Evolutionary conservation across 2,113 vertebrate species (phyloP).

Genomic region (Campylomormyrus tamandua): DNA sequence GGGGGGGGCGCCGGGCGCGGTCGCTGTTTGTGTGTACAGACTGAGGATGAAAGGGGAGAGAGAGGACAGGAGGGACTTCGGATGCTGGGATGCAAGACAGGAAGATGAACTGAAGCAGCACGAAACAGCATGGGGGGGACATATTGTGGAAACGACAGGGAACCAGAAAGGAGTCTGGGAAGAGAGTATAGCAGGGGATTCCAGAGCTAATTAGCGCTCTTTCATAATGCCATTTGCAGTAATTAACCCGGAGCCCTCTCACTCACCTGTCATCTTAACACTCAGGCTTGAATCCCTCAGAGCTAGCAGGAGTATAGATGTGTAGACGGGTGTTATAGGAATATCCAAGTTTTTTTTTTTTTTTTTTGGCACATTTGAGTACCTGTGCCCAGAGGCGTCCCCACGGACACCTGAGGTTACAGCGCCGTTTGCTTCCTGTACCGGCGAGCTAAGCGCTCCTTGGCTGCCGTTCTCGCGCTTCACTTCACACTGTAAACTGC

Average conservation of each 20-base stretch:
- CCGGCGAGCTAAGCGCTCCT: conserved; percentile 34
- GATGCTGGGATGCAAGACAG: not conserved
- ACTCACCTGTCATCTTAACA: conserved; percentile 15
- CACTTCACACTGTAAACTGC: conserved; percentile 1
- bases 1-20: too few relatives aligned
- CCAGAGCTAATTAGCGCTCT: not conserved
- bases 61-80: not conserved
- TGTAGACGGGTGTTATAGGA: not conserved
- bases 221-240: not conserved
- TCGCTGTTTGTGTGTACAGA: not conserved
- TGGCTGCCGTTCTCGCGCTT: not conserved
- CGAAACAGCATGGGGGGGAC: not conserved
- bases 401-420: not conserved
- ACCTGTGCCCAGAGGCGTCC: not conserved
- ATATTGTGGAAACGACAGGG: not conserved
- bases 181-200: not conserved
- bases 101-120: not conserved
- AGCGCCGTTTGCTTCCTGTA: not conserved
- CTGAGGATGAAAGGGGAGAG: not conserved
- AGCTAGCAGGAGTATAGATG: conserved; percentile 21
- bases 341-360: not conserved
- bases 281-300: conserved; percentile 10
- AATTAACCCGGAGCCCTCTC: not conserved
- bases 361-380: not conserved
- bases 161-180: not conserved